Evolutionary conservation across 2,797 vertebrate species (phyloP), one percentile per base, ranked within the genome.

Genomic region (Harpagifer antarcticus): DNA sequence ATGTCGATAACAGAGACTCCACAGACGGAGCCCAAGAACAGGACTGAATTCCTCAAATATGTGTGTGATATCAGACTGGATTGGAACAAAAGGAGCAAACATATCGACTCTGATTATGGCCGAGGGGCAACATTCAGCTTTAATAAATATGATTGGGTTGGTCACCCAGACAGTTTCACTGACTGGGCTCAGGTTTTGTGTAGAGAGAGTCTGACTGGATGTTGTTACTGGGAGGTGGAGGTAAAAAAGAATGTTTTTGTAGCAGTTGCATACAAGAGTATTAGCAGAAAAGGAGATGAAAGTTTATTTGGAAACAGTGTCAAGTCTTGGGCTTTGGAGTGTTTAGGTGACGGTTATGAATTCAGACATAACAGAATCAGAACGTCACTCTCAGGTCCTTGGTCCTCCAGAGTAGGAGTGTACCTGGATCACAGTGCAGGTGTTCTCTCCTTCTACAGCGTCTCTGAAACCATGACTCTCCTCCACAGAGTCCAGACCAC

Each of bases 241-340:
- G 43, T 7, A 2, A 0, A 0, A 0, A 33, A n/a, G 9, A 0
- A 0, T 0, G 0, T 1, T 9, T 65, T 55, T 2, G 5, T 79
- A 3, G 78, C 67, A n/a, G 59, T 65, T 0, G 55, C 77, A 27
- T 74, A 0, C 23, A 67, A 80, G 48, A 11, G 0, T 0, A 67
- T 57, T 0, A 71, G 19, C 50, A 75, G 60, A 52, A 3, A 3
- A 59, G 60, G 60, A 19, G 0, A 0, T 4, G 27, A 54, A 7
- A 47, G 54, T 40, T 14, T 0, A 4, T 65, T 76, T 65, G 74
- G 67, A 48, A 2, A 47, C 54, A 42, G 47, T 27, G 20, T 53
- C 19, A 68, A 27, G n/a, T 81, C 78, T 3, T 76, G 73, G 78
- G 68, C 54, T 3, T 58, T 81, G 7, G 0, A 72, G 0, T 72